Evolutionary conservation across 1,140 invertebrate species (phyloP).

Genomic region (Drosophila pseudoobscura): DNA sequence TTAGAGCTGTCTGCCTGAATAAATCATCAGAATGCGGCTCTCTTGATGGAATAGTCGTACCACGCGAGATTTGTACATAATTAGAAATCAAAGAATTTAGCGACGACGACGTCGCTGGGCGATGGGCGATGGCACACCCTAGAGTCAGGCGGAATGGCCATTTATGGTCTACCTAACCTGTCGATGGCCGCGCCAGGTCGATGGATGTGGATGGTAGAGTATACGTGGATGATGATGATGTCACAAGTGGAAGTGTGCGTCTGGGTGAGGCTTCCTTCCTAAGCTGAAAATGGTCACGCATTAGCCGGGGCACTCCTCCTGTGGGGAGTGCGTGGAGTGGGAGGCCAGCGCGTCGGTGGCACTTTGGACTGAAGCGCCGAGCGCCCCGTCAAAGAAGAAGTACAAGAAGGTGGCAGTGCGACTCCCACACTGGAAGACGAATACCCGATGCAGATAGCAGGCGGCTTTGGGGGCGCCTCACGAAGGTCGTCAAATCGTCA

Average conservation of each 20-base stretch:
- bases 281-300: constrained; percentile 71
- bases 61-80: constrained; percentile 5
- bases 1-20: too few species aligned
- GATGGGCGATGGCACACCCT: constrained; percentile 20
- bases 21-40: too few species aligned
- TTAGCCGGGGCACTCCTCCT: constrained; percentile 50
- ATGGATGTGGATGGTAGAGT: constrained; percentile 7
- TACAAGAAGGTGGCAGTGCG: constrained; percentile 24
- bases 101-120: too few species aligned
- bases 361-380: constrained; percentile 47
- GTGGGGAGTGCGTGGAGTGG: constrained; percentile 10
- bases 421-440: constrained; percentile 17
- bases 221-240: constrained; percentile 27
- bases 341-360: constrained; percentile 25
- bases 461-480: constrained; percentile 31
- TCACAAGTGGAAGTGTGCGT: constrained; percentile 42
- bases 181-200: not conserved
- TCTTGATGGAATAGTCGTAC: too few species aligned
- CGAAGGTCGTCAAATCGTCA: constrained; percentile 42
- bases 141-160: constrained; percentile 28
- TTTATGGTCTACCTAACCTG: constrained; percentile 32
- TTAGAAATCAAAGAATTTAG: constrained; percentile 14
- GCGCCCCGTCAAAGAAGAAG: constrained; percentile 19
- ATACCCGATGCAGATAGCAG: constrained; percentile 12
- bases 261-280: constrained; percentile 59